Conservation (phyloP, 2,113 vertebrate species). For the Apteryx mantelli region DNA sequence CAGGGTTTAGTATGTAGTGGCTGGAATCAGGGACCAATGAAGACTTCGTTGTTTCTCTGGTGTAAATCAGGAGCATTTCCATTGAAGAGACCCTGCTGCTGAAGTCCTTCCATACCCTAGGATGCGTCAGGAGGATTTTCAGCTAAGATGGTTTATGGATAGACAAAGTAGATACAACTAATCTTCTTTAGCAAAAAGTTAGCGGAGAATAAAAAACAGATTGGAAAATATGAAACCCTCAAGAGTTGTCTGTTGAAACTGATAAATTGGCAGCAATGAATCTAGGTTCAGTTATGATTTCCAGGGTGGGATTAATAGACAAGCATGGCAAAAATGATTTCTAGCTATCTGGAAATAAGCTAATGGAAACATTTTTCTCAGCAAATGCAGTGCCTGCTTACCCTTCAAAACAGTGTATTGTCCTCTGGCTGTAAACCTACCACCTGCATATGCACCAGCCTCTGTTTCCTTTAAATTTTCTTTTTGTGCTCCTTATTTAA, state of each 20-base stretch:
- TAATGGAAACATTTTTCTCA: neutral
- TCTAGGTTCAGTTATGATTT: neutral
- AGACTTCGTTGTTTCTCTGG: neutral
- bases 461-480: neutral
- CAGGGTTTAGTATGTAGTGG: neutral
- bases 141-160: neutral
- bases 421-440: neutral
- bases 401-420: neutral
- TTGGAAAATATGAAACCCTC: neutral
- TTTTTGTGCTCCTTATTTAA: neutral
- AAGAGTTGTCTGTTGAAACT: neutral
- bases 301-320: neutral
- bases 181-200: neutral
- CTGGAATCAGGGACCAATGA: neutral
- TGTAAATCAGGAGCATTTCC: neutral
- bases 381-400: neutral
- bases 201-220: neutral
- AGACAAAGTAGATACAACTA: neutral
- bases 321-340: neutral
- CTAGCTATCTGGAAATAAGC: neutral
- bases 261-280: neutral
- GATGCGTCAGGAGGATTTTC: neutral
- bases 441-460: accelerated
- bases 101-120: neutral
- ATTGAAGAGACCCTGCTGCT: neutral